Evolutionary conservation across 2,797 vertebrate genomes (phyloP).

Genomic region (Pipistrellus kuhlii): DNA sequence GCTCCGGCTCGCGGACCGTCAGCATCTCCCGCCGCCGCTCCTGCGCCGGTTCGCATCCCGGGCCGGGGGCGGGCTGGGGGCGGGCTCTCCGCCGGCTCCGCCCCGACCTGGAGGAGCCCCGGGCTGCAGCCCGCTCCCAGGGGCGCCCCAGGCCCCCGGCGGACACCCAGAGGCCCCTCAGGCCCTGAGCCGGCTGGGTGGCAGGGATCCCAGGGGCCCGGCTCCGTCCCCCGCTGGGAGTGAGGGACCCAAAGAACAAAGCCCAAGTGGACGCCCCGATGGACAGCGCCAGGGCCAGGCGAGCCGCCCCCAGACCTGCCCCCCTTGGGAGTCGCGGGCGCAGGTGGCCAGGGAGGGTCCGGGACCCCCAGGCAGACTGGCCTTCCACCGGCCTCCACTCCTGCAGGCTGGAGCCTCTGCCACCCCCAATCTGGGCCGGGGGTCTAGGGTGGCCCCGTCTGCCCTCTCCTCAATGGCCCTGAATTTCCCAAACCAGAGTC

Average conservation of each 20-base stretch:
- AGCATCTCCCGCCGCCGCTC: conserved; percentile 80
- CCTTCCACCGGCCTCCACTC: background rate
- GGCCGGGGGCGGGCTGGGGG: conserved; percentile 82
- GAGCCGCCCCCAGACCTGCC: background rate
- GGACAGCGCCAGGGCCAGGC: background rate
- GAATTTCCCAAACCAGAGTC: conserved; percentile 44
- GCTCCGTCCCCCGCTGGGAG: background rate
- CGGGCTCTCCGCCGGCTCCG: conserved; percentile 71
- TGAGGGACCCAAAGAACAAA: background rate
- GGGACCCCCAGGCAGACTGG: background rate
- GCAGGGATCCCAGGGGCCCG: background rate
- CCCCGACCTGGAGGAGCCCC: conserved; percentile 44
- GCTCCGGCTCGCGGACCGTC: conserved; percentile 80
- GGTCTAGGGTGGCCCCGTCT: background rate
- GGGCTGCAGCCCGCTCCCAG: background rate
- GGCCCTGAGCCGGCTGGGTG: background rate
- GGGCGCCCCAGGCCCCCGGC: background rate
- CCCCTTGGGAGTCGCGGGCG: background rate
- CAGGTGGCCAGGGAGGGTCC: background rate
- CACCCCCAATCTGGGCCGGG: background rate
- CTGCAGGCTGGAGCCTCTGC: background rate
- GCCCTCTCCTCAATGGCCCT: background rate
- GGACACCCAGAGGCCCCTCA: background rate
- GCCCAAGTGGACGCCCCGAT: background rate
- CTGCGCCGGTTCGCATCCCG: conserved; percentile 75